Base-by-base conservation (phyloP, 2,797 vertebrate species). In the Ptychobarbus kaznakovi region DNA sequence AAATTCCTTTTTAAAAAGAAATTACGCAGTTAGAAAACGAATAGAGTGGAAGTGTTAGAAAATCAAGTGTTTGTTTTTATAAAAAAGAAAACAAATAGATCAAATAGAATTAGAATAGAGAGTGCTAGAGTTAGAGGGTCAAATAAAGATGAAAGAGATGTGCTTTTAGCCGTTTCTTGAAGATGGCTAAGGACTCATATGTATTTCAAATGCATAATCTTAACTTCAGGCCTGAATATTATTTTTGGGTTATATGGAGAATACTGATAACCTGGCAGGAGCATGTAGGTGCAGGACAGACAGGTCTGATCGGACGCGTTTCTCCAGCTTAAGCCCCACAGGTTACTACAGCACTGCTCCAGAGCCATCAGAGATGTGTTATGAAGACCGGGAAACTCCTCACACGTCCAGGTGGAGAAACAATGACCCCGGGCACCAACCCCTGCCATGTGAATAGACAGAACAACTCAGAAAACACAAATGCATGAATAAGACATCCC, bases 301-400 rank as follows among this genome's bases (percentile, higher is more conserved):
- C 98, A 98, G 58, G 92, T 92, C 6, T 91, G 90, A 20, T 96
- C 93, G 0, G 94, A 93, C 18, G 91, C 73, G 0, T 97, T 96
- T 83, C 83, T 92, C 97, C 97, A 98, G 92, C 97, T 97, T 89
- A 94, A 94, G 0, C 96, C 97, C 96, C 97, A 96, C 6, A 93
- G 87, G 9, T 81, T 94, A 82, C 84, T 90, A 88, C 97, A 98
- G 90, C 98, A 98, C 89, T 96, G 94, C 42, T 96, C 95, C 88
- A 97, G 91, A 56, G 93, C 82, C 93, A 96, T 92, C 18, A 95
- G 90, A 0, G 96, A 96, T 6, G 92, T 40, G 85, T 97, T 96
- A 25, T 84, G 94, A 68, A 94, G 84, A 0, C 95, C 90, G 0
- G 92, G 83, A 1, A 91, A 86, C 0, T 94, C 95, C 87, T 93